Evolutionary conservation across 2,888 invertebrate species (phyloP), one percentile per base, ranked within the genome.

Genomic region (Carcina quercana): DNA sequence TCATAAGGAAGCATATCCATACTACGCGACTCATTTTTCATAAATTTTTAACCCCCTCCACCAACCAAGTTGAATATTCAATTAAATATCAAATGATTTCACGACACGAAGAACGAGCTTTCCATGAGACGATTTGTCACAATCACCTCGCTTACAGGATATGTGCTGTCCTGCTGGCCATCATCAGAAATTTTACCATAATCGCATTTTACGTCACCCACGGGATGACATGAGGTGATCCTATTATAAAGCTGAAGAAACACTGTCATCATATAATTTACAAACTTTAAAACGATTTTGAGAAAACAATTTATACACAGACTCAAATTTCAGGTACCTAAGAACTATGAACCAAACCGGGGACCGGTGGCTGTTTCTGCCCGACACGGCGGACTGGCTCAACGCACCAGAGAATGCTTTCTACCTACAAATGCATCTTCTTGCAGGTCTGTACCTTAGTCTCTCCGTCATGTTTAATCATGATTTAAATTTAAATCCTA

Each of bases 261-360:
- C 17, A 17, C 7, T 7, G 17, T 17, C 17, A 17, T 5, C 17
- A 5, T 17, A 17, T 7, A 5, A 17, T 7, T 5, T 17, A 17
- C 17, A 17, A 5, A 17, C 17, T 17, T 5, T 5, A 17, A 5
- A 17, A 5, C 17, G 7, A 17, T 17, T n/a, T n/a, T n/a, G n/a
- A n/a, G n/a, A n/a, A n/a, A n/a, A n/a, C n/a, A n/a, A n/a, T n/a
- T n/a, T n/a, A n/a, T n/a, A n/a, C n/a, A n/a, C n/a, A n/a, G 15
- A 26, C 25, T 26, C 25, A 4, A 22, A 28, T 47, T 49, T 1
- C 47, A 66, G 87, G 30, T 88, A 92, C 42, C 65, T 91, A 14
- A 82, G 93, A 43, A 88, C 87, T 36, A 87, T 95, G 65, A 96
- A 96, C 69, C 93, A 93, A 53, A 95, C 95, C 0, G 96, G 96